Evolutionary conservation across 2,888 invertebrate species (phyloP).

Genomic region (Parasteatoda lunata): DNA sequence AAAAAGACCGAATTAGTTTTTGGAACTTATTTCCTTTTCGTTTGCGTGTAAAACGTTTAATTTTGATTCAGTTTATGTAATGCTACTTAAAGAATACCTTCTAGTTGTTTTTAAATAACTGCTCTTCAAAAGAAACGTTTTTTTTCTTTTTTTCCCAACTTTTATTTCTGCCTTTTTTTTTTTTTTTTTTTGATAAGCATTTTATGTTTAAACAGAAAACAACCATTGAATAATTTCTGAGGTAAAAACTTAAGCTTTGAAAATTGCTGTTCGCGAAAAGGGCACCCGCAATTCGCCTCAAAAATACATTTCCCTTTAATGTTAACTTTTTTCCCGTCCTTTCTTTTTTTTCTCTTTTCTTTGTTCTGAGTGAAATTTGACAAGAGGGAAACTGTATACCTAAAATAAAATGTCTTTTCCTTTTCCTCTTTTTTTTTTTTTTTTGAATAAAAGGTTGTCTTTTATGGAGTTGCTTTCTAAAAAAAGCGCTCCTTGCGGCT

Average conservation of each 20-base stretch:
- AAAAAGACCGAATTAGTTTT: too few relatives aligned
- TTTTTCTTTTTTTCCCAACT: background rate
- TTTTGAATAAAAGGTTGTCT: conserved; percentile 33
- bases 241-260: background rate
- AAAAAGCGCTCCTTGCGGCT: conserved; percentile 16
- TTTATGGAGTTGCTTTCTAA: conserved; percentile 7
- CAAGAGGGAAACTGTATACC: conserved; percentile 17
- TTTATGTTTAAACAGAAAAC: background rate
- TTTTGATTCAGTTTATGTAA: too few relatives aligned
- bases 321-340: conserved; percentile 2
- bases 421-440: background rate
- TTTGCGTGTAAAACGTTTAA: too few relatives aligned
- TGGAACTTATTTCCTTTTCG: too few relatives aligned
- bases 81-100: background rate
- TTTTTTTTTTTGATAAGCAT: background rate
- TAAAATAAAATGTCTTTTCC: conserved; percentile 40
- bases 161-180: too few relatives aligned
- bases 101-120: background rate
- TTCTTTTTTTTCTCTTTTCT: conserved; percentile 10
- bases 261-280: background rate
- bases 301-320: conserved; percentile 18
- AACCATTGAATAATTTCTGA: background rate
- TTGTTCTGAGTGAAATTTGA: background rate
- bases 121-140: background rate
- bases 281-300: background rate